These are phyloP conservation scores for Pangasius krempfi DNA, from an alignment of 2,797 vertebrate species.

Conservation along the genomic window DNA sequence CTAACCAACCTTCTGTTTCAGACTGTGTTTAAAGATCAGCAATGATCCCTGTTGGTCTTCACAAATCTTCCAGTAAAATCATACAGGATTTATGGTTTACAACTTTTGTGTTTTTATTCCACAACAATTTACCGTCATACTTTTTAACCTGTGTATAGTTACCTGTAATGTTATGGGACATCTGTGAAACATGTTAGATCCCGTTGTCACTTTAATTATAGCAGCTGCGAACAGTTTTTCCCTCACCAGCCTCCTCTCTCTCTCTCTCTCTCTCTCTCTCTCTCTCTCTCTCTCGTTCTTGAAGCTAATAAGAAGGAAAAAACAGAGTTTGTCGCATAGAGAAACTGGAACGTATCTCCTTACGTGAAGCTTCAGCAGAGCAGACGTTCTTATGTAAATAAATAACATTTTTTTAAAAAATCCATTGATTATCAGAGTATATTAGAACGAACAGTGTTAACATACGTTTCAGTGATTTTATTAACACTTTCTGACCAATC, in stretches of 20 bases:
- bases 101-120: neutral
- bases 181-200: neutral
- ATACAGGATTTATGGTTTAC: too few species aligned
- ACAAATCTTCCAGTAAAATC: too few species aligned
- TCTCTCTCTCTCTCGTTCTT: neutral
- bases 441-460: neutral
- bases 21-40: too few species aligned
- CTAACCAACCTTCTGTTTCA: too few species aligned
- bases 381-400: neutral
- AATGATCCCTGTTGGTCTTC: too few species aligned
- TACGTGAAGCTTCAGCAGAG: neutral
- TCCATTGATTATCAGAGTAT: neutral
- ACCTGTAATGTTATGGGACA: neutral
- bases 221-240: neutral
- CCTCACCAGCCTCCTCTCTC: neutral
- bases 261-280: too few species aligned
- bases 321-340: neutral
- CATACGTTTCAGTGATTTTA: neutral
- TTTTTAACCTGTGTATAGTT: neutral
- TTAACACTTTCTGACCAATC: neutral
- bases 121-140: neutral
- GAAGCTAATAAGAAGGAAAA: neutral
- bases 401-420: neutral
- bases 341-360: neutral
- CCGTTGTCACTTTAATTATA: neutral